Conservation (phyloP, 2,113 vertebrate genomes). For the Dermatemys mawii region DNA sequence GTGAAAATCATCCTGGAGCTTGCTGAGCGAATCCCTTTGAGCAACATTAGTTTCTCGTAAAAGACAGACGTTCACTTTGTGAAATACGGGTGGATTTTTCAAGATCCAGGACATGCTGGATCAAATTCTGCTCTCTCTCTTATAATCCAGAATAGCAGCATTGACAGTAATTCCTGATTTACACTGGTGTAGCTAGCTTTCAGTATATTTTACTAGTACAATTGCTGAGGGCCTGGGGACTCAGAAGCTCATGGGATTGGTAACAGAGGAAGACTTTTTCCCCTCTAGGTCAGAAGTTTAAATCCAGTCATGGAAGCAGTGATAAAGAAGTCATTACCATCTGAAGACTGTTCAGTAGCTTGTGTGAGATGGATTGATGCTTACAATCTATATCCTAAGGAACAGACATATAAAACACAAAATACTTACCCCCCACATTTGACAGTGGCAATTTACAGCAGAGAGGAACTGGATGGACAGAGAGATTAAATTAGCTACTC, state of each 20-base stretch:
- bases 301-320: slow-evolving; percentile 16
- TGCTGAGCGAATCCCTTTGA: background rate
- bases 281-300: slow-evolving; percentile 40
- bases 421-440: fast-evolving
- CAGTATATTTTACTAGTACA: background rate
- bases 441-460: background rate
- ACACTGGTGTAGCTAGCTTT: background rate
- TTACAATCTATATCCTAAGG: background rate
- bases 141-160: background rate
- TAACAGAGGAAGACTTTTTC: slow-evolving; percentile 41
- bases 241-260: background rate
- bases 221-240: background rate
- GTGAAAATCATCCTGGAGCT: background rate
- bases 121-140: background rate
- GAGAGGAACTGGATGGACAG: background rate
- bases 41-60: background rate
- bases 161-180: slow-evolving; percentile 33
- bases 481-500: background rate
- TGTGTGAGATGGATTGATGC: background rate
- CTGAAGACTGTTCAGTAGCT: background rate
- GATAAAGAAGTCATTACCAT: slow-evolving; percentile 47
- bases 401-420: background rate
- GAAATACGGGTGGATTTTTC: background rate
- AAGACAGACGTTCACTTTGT: fast-evolving
- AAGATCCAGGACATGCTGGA: background rate